phyloP scores from a whole-genome alignment of 2,888 invertebrate species.

The Ophioninae sp. region DNA sequence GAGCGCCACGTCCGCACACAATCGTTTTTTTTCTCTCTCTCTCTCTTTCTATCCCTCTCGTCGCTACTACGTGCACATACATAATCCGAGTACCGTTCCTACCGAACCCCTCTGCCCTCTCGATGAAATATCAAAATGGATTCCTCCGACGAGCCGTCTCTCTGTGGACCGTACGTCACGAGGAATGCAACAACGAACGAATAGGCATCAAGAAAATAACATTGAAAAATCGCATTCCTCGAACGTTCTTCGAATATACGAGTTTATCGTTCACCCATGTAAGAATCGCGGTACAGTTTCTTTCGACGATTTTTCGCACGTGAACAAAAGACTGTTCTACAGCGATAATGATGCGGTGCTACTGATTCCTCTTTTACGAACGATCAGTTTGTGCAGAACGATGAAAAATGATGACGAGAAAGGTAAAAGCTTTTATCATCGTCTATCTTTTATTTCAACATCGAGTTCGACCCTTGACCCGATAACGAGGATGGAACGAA shows the following conservation, averaged over 20 bases:
- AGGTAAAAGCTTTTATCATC: conserved; percentile 9
- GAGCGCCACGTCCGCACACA: conserved; percentile 51
- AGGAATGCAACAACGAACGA: conserved; percentile 66
- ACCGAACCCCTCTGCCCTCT: conserved; percentile 29
- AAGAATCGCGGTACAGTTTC: background rate
- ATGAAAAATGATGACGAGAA: conserved; percentile 10
- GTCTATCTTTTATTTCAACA: conserved; percentile 5
- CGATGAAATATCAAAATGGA: conserved; percentile 70
- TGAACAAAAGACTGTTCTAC: background rate
- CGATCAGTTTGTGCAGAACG: conserved; percentile 3
- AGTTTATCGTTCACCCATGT: background rate
- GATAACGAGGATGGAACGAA: conserved; percentile 3
- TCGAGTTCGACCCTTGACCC: conserved; percentile 18
- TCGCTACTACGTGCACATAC: background rate
- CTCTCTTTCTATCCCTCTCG: background rate
- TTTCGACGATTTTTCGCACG: background rate
- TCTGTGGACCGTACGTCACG: conserved; percentile 65
- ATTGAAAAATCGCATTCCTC: conserved; percentile 4
- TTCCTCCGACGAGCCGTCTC: conserved; percentile 47
- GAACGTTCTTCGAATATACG: background rate
- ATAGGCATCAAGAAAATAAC: conserved; percentile 47
- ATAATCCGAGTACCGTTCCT: conserved; percentile 16
- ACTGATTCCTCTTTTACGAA: conserved; percentile 39
- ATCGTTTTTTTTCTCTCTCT: conserved; percentile 15
- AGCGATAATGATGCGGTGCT: conserved; percentile 20